phyloP scores from a whole-genome alignment of 2,113 vertebrate species.

The Gopherus flavomarginatus region DNA sequence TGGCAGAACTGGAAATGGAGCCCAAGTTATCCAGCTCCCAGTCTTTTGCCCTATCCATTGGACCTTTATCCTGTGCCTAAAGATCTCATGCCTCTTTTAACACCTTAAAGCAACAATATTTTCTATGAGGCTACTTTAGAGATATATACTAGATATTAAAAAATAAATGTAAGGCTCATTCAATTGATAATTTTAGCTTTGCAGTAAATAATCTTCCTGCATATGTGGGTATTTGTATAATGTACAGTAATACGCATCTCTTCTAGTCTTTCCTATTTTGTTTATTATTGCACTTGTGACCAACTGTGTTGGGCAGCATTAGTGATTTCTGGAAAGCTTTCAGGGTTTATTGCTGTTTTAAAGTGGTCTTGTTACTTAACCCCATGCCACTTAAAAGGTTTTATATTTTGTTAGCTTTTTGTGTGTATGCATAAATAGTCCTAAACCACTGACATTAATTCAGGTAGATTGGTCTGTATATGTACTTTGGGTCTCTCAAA shows the following conservation, averaged over 20 bases:
- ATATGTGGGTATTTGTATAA: not conserved
- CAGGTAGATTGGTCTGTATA: not conserved
- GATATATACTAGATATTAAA: not conserved
- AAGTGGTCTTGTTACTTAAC: not conserved
- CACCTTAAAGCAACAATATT: not conserved
- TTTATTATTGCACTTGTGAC: not conserved
- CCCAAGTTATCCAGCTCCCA: not conserved
- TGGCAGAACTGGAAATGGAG: not conserved
- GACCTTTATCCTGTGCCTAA: fast-evolving
- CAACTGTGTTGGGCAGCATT: not conserved
- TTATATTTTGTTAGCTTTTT: not conserved
- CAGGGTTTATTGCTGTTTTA: not conserved
- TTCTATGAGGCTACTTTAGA: not conserved
- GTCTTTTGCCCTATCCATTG: not conserved
- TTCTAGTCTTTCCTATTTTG: not conserved
- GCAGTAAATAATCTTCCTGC: not conserved
- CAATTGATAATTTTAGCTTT: not conserved
- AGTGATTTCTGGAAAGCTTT: not conserved
- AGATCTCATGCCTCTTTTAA: fast-evolving
- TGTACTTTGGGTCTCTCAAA: too few relatives aligned
- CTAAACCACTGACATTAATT: not conserved
- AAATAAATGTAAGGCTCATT: not conserved
- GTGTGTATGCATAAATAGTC: not conserved
- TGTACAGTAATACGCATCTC: not conserved
- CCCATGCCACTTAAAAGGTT: not conserved